Base-by-base conservation (phyloP, 2,113 vertebrate genomes). In the Mesembrinibis cayennensis region DNA sequence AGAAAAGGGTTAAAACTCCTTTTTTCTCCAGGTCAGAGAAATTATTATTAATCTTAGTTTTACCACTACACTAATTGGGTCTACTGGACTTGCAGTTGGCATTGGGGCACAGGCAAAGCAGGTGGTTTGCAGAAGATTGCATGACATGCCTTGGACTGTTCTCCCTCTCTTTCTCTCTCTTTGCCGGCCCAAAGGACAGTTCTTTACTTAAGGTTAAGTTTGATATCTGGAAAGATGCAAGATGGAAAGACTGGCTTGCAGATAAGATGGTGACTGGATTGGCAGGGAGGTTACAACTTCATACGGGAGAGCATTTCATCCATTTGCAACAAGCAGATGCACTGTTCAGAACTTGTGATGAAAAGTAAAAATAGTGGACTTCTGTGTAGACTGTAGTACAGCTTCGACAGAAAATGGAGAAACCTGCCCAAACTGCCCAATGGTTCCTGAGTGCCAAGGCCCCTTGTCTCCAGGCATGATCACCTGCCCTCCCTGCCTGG, bases 251-350 rank as follows among this genome's bases (percentile, higher is more conserved):
- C 19, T 84, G 42, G 3, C 50, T 84, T 79, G 61, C 56, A 80
- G 38, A 66, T 78, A 21, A 52, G 9, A 32, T n/a, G 25, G 9
- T 50, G 49, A 32, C 21, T 74, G 50, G 7, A 26, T 47, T 89
- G 53, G 5, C 59, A 45, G 40, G 18, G 34, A 53, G 30, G 13
- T 71, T 84, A 32, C 59, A 45, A 22, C 25, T 80, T 67, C 40
- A 11, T 44, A 23, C 0, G 0, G 0, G 3, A 67, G 7, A 76
- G 12, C 13, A 16, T 38, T 55, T 45, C 15, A 16, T 59, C 13
- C 34, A 9, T 80, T 55, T 89, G n/a, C 44, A 63, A 8, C 1
- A 3, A 47, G 23, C 69, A 36, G 21, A 82, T 38, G 13, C 30
- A 59, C n/a, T 63, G 12, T 38, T 89, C 40, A 40, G n/a, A 21